Base-by-base conservation (phyloP, 1,140 invertebrate genomes). In the Pseudomyrmex dendroicus region DNA sequence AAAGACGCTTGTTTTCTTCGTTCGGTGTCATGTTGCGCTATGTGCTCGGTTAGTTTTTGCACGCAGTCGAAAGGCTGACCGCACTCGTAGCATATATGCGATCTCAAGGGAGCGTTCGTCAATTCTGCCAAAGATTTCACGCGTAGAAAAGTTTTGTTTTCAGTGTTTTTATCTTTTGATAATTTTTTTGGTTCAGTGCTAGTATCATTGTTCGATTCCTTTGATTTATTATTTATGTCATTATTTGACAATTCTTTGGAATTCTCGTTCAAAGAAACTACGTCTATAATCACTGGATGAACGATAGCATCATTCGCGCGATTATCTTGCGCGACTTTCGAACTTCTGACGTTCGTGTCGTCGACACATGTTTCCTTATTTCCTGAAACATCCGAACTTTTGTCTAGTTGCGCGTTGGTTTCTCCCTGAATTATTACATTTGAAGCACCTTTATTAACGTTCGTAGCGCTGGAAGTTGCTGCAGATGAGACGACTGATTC, bases 61-160 rank as follows among this genome's bases (percentile, higher is more conserved):
- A 2, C 1, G 13, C 17, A 64, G 2, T 88, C 77, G 25, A 86
- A 84, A 4, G 35, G 15, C 22, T 20, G 25, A 12, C 25, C 25
- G 13, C 85, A 88, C 4, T 2, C 0, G 0, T 54, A 0, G 10
- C 85, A 86, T 1, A 59, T 10, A 15, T 64, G 17, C 1, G 46
- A 44, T 7, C 10, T 22, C 74, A 20, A 1, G 12, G 10, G 52
- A 46, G 3, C 3, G 1, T 50, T 80, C 15, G 54, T 83, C 1
- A 91, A 57, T 2, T 91, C 90, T 3, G 83, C 82, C 2, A 91
- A 67, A 56, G 80, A 84, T 25, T 89, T 91, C 0, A 91, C 90
- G 0, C 90, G 83, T 48, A 91, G 48, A 20, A 90, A 86, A 2
- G 46, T 17, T 2, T 63, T 48, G 5, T 66, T 52, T 13, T 70